Percentiles rank a stretch among this genome's conserved stretches.
phyloP scores from a whole-genome alignment of 2,797 vertebrate species.

The Poeciliopsis presidionis region DNA sequence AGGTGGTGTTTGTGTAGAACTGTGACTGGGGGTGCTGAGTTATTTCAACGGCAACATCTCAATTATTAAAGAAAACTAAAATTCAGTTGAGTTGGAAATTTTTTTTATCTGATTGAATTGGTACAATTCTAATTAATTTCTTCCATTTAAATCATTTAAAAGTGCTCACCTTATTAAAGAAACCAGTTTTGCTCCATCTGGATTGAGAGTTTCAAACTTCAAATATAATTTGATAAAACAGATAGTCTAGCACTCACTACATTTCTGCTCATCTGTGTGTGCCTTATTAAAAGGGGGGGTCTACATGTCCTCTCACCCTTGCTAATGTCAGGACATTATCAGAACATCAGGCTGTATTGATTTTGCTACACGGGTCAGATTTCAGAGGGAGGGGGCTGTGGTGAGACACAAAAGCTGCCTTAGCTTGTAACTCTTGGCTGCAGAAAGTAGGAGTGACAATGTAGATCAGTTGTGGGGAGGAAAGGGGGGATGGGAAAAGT shows the following conservation, averaged over 20 bases:
- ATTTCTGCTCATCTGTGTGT: slow-evolving; percentile 24
- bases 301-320: slow-evolving; percentile 85
- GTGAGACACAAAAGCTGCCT: slow-evolving; percentile 68
- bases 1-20: slow-evolving; percentile 6
- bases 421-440: slow-evolving; percentile 61
- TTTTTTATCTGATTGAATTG: not conserved
- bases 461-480: slow-evolving; percentile 33
- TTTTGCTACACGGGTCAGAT: slow-evolving; percentile 88
- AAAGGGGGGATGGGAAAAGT: slow-evolving; percentile 37
- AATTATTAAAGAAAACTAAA: not conserved
- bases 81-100: not conserved
- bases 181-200: slow-evolving; percentile 6
- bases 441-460: slow-evolving; percentile 50
- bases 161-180: slow-evolving; percentile 18
- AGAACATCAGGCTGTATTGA: slow-evolving; percentile 91
- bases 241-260: slow-evolving; percentile 6
- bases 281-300: slow-evolving; percentile 64
- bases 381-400: slow-evolving; percentile 83
- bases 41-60: not conserved
- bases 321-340: slow-evolving; percentile 94
- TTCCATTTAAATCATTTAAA: slow-evolving; percentile 3
- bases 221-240: slow-evolving; percentile 59
- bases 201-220: slow-evolving; percentile 73
- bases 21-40: not conserved
- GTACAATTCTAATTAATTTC: slow-evolving; percentile 20